These are phyloP conservation scores for Drosophila punjabiensis DNA, from an alignment of 1,140 invertebrate genomes.

Conservation along the genomic window DNA sequence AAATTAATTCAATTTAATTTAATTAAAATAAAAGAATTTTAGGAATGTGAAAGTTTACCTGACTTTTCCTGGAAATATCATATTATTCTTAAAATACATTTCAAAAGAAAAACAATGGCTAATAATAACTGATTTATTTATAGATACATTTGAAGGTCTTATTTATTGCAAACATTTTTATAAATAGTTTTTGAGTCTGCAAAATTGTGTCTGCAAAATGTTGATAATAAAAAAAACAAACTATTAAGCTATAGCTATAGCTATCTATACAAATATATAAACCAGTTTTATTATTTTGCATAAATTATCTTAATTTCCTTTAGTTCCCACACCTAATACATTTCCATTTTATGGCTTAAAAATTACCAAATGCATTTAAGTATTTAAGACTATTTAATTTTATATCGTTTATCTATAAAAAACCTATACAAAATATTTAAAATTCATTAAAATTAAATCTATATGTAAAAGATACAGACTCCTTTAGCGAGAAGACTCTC, in stretches of 20 bases:
- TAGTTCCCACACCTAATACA: not conserved
- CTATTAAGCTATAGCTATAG: constrained; percentile 1
- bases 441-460: no score
- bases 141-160: not conserved
- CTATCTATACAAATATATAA: not conserved
- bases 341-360: not conserved
- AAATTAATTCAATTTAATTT: not conserved
- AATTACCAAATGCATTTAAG: not conserved
- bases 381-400: not conserved
- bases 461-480: not conserved
- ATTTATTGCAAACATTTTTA: not conserved
- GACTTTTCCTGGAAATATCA: not conserved
- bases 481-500: not conserved
- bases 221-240: not conserved
- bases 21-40: not conserved
- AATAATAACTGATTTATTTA: not conserved
- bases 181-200: constrained; percentile 3
- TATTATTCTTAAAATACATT: not conserved
- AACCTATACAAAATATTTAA: not conserved
- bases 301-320: not conserved
- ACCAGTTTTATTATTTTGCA: constrained; percentile 2
- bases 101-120: not conserved
- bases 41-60: not conserved
- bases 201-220: not conserved
- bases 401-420: not conserved